Conservation (phyloP, 1,140 invertebrate genomes). For the Hormaphis cornu region DNA sequence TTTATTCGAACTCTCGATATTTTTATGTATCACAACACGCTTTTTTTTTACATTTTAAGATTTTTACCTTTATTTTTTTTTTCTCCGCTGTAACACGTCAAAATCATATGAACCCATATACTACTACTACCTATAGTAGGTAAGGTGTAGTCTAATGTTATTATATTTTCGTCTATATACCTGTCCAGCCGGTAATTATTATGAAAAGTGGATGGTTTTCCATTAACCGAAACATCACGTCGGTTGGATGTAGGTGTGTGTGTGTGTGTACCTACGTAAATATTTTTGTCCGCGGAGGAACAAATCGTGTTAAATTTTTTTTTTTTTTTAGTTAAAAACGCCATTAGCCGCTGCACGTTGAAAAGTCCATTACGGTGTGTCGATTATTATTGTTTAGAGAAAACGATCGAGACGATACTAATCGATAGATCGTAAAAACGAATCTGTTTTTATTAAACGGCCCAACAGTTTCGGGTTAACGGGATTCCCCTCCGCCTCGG, state of each 20-base stretch:
- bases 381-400: too few species aligned
- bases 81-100: neutral
- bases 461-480: too few species aligned
- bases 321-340: neutral
- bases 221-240: neutral
- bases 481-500: too few species aligned
- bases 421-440: constrained; percentile 13
- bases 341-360: neutral
- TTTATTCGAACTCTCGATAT: constrained; percentile 5
- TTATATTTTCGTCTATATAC: too few species aligned
- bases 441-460: too few species aligned
- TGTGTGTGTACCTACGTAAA: too few species aligned
- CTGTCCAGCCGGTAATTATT: constrained; percentile 11
- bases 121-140: too few species aligned
- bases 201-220: neutral
- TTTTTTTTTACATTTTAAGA: constrained; percentile 4
- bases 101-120: neutral
- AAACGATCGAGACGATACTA: constrained; percentile 4
- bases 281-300: too few species aligned
- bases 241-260: too few species aligned
- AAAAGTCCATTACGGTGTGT: neutral
- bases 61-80: constrained; percentile 1
- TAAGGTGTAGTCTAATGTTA: too few species aligned
- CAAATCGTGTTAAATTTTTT: constrained; percentile 1
- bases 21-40: neutral